Evolutionary conservation across 1,140 invertebrate species (phyloP).

Genomic region (Proctacanthus coquilletti): DNA sequence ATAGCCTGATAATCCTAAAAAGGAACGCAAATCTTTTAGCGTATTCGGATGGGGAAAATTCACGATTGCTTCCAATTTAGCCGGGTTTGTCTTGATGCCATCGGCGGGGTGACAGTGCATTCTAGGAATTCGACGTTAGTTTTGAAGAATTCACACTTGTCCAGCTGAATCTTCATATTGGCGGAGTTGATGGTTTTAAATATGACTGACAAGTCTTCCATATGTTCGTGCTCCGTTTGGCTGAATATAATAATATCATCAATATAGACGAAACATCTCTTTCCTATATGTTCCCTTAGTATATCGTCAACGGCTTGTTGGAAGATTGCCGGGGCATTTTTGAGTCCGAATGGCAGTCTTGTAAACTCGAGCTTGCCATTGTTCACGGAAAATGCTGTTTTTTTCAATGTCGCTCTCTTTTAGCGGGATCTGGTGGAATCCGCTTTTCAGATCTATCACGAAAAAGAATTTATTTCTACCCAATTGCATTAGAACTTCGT

Average conservation of each 20-base stretch:
- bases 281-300: constrained; percentile 5
- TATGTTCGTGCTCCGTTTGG: constrained; percentile 15
- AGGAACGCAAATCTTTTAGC: constrained; percentile 27
- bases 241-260: constrained; percentile 14
- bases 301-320: constrained; percentile 12
- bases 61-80: constrained; percentile 25
- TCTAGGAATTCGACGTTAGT: constrained; percentile 31
- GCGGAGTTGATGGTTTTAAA: too few relatives aligned
- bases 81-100: constrained; percentile 26
- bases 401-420: constrained; percentile 4
- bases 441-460: constrained; percentile 16
- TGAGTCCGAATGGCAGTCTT: constrained; percentile 30
- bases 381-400: constrained; percentile 24
- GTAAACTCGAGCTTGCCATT: constrained; percentile 26
- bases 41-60: constrained; percentile 23
- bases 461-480: constrained; percentile 25
- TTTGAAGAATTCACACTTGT: constrained; percentile 32
- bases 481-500: constrained; percentile 29
- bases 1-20: constrained; percentile 22
- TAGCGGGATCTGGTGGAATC: constrained; percentile 7
- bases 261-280: constrained; percentile 10
- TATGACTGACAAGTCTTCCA: too few relatives aligned
- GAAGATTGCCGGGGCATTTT: constrained; percentile 14
- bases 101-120: constrained; percentile 23
- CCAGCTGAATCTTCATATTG: constrained; percentile 30